Base-by-base conservation (phyloP, 2,113 vertebrate species). In the Embiotoca jacksoni region DNA sequence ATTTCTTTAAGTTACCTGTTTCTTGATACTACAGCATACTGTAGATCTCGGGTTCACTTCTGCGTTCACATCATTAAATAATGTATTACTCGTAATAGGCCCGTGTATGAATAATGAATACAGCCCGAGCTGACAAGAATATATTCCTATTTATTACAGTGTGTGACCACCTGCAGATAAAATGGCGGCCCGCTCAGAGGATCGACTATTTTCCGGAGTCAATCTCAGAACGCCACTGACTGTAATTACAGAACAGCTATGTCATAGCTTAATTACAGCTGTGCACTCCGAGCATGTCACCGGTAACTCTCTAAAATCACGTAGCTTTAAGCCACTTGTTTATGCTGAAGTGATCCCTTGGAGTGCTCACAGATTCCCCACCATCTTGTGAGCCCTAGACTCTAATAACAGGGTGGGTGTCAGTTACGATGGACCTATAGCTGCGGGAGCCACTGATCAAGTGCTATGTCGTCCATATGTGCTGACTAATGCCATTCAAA, bases 141-240 rank as follows among this genome's bases (percentile, higher is more conserved):
- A 56, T 61, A 36, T 59, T 56, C 83, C 68, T 76, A 31, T 78
- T 82, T 54, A 82, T 79, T 69, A 63, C 75, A 87, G 15, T 61
- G 35, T 78, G 78, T 75, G 72, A 78, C 67, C 76, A 64, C 69
- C 78, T 85, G 72, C 78, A 84, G 81, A 83, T 83, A 79, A 79
- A 80, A 75, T 32, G 31, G 36, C 1, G 33, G 23, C 36, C 15
- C n/a, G 23, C 63, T 58, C 55, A n/a, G 52, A 33, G 33, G 54
- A 82, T 64, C 63, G 58, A 10, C 49, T 23, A 1, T 53, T 39
- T 81, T 72, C 10, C 35, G 35, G 16, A 78, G 75, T 56, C 69
- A 3, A 31, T 3, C 47, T 73, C 57, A 9, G 32, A 53, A 46
- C 60, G 63, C 47, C 16, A 23, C 30, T 52, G 49, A 71, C 62